Evolutionary conservation across 53 echinoderm and acorn worm genomes (phyloP), one percentile per base, ranked within the genome.

Genomic region (Henricia sp.): DNA sequence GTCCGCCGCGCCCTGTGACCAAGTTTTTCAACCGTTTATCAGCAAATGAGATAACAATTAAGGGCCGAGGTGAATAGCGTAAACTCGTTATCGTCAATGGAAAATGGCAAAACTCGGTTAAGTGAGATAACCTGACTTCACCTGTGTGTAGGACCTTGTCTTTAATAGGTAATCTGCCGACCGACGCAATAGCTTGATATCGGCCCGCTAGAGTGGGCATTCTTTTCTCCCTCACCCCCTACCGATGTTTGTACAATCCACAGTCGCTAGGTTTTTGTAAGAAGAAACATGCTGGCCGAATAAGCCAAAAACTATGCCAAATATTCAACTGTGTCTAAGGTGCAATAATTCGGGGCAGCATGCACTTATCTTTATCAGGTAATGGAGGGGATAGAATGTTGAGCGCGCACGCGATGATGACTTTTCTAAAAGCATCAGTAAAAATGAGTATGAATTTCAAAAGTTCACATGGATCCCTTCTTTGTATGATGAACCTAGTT

Each of bases 11-110:
- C 40, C 58, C 38, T 32, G 77, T 77, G 77, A 77, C 60, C 39
- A 58, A 25, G 24, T 58, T 57, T 38, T 37, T 40, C 9, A 38
- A 25, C 19, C 17, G 16, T 57, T 77, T 80, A 80, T 80, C 80
- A 63, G 62, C 40, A 57, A 76, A 80, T 62, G 32, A 63, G 63
- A 80, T 63, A 46, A 80, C 80, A 33, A 80, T 80, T 63, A 80
- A 80, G 30, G 80, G 80, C 2, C 30, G 46, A 0, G 16, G 80
- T 46, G 64, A 80, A 80, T 63, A 80, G 20, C 10, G 59, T 54
- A 14, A 54, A 54, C 40, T 6, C 55, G 20, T 74, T 37, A 76
- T 76, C 76, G 56, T 40, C 1, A 27, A 23, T 53, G 8, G 27
- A 44, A 80, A 62, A 80, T 43, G 32, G 63, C 14, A 50, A 63